Evolutionary conservation across 2,888 invertebrate genomes (phyloP), one percentile per base, ranked within the genome.

Genomic region (Spialia ferax): DNA sequence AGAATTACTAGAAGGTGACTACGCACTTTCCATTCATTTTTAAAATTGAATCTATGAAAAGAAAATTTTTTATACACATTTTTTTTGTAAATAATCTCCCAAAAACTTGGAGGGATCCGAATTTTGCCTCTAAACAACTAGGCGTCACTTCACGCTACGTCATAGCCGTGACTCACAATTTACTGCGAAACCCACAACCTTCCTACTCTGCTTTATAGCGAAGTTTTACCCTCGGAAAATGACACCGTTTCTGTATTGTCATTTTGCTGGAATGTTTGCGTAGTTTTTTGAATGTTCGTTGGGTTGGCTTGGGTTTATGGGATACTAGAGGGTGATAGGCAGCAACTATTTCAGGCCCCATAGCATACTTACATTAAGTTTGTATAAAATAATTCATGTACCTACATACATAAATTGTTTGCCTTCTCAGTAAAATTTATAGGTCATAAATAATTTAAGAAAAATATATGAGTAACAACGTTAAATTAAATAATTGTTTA

Each of bases 141-240:
- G 57, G 57, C 65, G 57, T 65, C 50, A 65, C 55, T 20, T 38
- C 55, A n/a, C 50, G 57, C 65, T 35, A 65, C 26, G 65, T 65
- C 65, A 65, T 57, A 59, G 29, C 65, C 59, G 52, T 66, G 65
- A 66, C 65, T 66, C 52, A 66, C 65, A 42, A 29, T 66, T 66
- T 66, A 60, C 54, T 60, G 52, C 54, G 60, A 38, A 64, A 59
- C 65, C 52, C 59, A 66, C 65, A 66, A 42, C 60, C 59, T 42
- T 15, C 52, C 50, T 42, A 54, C 65, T 18, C 59, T 66, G 57
- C 32, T 57, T 42, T 66, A 60, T 59, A 42, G 63, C 38, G 18
- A 65, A 65, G 65, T 65, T 64, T 57, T 35, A 66, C 65, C 60
- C 65, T 60, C 60, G 22, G 52, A 60, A 66, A 66, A 66, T 66